These are phyloP conservation scores for Polyommatus iphigenia DNA, from an alignment of 2,888 invertebrate genomes.

Conservation along the genomic window DNA sequence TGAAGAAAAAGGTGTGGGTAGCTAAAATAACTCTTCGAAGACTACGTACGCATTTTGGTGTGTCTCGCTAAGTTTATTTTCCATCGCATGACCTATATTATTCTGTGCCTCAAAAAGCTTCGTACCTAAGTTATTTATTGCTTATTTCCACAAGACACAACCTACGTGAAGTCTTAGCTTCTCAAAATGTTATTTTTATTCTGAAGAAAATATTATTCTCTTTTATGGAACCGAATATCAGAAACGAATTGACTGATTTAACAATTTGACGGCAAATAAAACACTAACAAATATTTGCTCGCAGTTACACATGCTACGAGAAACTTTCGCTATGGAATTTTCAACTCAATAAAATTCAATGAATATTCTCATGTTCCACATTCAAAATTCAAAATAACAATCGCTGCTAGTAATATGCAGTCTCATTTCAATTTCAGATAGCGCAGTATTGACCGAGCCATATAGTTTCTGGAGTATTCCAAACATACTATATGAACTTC, in stretches of 20 bases:
- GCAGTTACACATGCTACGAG: neutral
- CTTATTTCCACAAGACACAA: neutral
- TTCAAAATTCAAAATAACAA: constrained; percentile 23
- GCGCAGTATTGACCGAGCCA: constrained; percentile 5
- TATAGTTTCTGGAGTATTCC: neutral
- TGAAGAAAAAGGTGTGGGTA: neutral
- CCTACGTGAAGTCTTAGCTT: neutral
- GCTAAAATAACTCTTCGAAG: neutral
- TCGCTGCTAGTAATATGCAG: constrained; percentile 19
- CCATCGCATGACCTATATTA: neutral
- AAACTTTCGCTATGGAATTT: neutral
- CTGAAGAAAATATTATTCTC: neutral
- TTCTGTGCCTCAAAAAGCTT: neutral
- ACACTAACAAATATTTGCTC: neutral
- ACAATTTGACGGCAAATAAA: neutral
- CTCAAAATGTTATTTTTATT: neutral
- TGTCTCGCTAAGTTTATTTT: constrained; percentile 6
- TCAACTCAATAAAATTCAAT: constrained; percentile 18
- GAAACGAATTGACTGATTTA: neutral
- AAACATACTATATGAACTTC: constrained; percentile 16
- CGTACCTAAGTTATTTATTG: neutral
- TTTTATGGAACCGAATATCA: neutral
- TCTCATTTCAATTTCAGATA: constrained; percentile 21
- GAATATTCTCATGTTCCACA: neutral
- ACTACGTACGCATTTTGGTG: constrained; percentile 1